phyloP scores from a whole-genome alignment of 2,888 invertebrate species.

The Nebria salina region DNA sequence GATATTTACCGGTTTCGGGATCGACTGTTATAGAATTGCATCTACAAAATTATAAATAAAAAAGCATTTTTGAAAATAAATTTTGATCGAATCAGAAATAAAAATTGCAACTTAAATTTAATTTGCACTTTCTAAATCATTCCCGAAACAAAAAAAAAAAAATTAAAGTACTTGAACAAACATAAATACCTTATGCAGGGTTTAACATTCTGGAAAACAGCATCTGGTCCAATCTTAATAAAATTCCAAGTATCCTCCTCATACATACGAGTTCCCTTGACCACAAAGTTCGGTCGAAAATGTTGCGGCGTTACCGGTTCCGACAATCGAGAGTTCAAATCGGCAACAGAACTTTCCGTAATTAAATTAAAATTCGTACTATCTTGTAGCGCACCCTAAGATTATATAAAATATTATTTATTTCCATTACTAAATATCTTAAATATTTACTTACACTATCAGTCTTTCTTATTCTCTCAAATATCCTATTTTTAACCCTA shows the following conservation, averaged over 20 bases:
- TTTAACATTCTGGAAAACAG: constrained; percentile 71
- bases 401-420: constrained; percentile 38
- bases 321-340: constrained; percentile 70
- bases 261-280: constrained; percentile 68
- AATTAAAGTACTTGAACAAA: constrained; percentile 15
- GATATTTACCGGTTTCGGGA: constrained; percentile 71
- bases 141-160: not conserved
- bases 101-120: not conserved
- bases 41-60: constrained; percentile 60
- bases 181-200: constrained; percentile 70
- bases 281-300: constrained; percentile 77
- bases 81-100: not conserved
- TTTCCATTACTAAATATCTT: not conserved
- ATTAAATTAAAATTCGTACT: constrained; percentile 74
- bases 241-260: constrained; percentile 79
- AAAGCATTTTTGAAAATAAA: constrained; percentile 5
- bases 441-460: constrained; percentile 40
- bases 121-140: no score
- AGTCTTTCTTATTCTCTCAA: constrained; percentile 49
- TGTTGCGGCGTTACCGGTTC: constrained; percentile 65
- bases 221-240: constrained; percentile 71
- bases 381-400: constrained; percentile 73
- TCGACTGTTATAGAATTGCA: constrained; percentile 79
- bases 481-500: constrained; percentile 55
- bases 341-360: constrained; percentile 72